These are phyloP conservation scores for Luperina nickerlii DNA, from an alignment of 2,888 invertebrate species.

Conservation along the genomic window DNA sequence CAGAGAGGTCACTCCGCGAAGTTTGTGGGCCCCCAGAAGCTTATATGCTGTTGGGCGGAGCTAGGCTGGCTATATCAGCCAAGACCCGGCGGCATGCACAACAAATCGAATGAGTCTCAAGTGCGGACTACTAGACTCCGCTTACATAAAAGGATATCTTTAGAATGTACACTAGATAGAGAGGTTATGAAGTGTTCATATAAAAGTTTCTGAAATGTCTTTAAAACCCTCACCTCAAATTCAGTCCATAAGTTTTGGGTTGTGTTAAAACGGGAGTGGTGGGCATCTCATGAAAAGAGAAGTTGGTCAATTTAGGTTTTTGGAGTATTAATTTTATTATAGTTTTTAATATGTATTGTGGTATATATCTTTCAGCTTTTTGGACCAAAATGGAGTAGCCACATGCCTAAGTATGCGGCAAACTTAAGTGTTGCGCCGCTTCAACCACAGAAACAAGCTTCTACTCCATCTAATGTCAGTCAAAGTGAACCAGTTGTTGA, in stretches of 20 bases:
- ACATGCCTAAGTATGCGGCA: constrained; percentile 96
- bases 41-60: neutral
- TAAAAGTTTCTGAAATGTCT: neutral
- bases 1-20: neutral
- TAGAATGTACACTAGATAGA: neutral
- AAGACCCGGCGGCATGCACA: neutral
- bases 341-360: neutral
- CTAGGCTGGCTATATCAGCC: neutral
- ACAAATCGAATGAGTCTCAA: neutral
- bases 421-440: constrained; percentile 94
- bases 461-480: constrained; percentile 74
- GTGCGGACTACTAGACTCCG: neutral
- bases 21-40: neutral
- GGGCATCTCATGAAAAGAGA: neutral
- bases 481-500: constrained; percentile 73
- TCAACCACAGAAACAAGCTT: constrained; percentile 93
- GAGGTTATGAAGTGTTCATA: neutral
- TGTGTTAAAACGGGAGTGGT: neutral
- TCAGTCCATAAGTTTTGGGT: neutral
- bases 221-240: neutral
- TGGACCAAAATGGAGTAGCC: constrained; percentile 94
- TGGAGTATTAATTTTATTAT: neutral
- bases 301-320: neutral
- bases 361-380: constrained; percentile 91
- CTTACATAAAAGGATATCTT: neutral